Evolutionary conservation across 2,888 invertebrate species (phyloP), one percentile per base, ranked within the genome.

Genomic region (Vandiemenella viatica): DNA sequence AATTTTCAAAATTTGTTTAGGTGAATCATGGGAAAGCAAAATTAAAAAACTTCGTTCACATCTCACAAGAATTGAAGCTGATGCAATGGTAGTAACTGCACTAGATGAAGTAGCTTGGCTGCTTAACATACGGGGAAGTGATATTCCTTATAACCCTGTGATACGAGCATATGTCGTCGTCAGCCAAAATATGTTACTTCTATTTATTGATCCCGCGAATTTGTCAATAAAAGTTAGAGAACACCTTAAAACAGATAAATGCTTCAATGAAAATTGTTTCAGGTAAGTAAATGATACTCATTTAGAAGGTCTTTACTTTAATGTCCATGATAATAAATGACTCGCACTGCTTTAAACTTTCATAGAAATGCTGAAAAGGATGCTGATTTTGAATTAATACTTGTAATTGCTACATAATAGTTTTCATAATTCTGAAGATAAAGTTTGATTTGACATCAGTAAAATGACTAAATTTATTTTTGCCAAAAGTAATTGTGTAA

Each of bases 91-190:
- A 21, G 73, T 93, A 13, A 88, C 90, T 0, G 83, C 89, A 0
- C 66, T 92, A 48, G 89, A 91, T 58, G 91, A 92, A 65, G 79
- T 85, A 41, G 87, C 90, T 0, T 92, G 91, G 83, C 66, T 92
- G 23, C 70, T 91, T 26, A 93, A 93, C 64, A 76, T 93, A 16
- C 74, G 92, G n/a, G 91, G 89, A 0, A 70, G 76, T 49, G 92
- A 93, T 67, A 73, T 88, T 54, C 82, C 83, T 0, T 81, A 79
- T 62, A 84, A 83, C 1, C 90, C 92, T 0, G 78, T 87, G 16
- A 69, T 89, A 7, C 79, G 81, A 60, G 79, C 85, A 37, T 89
- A 87, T 62, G 74, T 81, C 1, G 67, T 87, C 37, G 64, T 89
- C 40, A 80, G 79, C n/a, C n/a, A n/a, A n/a, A n/a, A n/a, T n/a